Conservation (phyloP, 53 echinoderm and acorn worm species). For the Temnopleurus reevesii region DNA sequence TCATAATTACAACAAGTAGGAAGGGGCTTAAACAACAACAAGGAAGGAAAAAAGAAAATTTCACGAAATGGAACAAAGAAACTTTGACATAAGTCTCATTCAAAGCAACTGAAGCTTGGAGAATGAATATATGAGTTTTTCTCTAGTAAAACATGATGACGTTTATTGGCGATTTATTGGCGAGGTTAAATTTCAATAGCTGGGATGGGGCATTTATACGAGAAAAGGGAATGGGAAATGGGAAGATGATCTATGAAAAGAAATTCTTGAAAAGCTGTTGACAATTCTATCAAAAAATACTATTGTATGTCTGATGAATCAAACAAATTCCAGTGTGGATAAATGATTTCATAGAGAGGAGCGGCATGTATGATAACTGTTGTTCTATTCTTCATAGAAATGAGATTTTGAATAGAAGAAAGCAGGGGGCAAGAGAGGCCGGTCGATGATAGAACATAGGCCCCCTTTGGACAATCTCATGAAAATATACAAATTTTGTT, state of each 20-base stretch:
- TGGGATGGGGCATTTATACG: too few relatives aligned
- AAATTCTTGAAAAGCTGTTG: slow-evolving; percentile 2
- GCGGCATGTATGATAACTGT: not conserved
- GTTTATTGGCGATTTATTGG: too few relatives aligned
- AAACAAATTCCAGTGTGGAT: not conserved
- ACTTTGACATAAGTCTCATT: slow-evolving; percentile 13
- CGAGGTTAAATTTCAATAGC: too few relatives aligned
- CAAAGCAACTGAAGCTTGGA: slow-evolving; percentile 5
- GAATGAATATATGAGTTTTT: not conserved
- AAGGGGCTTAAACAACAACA: not conserved
- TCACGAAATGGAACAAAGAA: not conserved
- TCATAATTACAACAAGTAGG: not conserved
- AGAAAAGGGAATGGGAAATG: not conserved
- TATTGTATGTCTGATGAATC: not conserved
- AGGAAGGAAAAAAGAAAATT: not conserved
- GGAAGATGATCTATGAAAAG: not conserved
- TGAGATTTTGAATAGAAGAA: not conserved
- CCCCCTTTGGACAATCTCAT: too few relatives aligned
- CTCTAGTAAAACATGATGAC: not conserved
- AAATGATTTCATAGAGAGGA: not conserved
- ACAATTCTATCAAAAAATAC: too few relatives aligned
- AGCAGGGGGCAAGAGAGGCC: not conserved
- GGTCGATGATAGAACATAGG: too few relatives aligned
- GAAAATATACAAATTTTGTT: too few relatives aligned
- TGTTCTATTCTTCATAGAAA: not conserved